Evolutionary conservation across 2,888 invertebrate species (phyloP), one percentile per base, ranked within the genome.

Genomic region (Clusia tigrina): DNA sequence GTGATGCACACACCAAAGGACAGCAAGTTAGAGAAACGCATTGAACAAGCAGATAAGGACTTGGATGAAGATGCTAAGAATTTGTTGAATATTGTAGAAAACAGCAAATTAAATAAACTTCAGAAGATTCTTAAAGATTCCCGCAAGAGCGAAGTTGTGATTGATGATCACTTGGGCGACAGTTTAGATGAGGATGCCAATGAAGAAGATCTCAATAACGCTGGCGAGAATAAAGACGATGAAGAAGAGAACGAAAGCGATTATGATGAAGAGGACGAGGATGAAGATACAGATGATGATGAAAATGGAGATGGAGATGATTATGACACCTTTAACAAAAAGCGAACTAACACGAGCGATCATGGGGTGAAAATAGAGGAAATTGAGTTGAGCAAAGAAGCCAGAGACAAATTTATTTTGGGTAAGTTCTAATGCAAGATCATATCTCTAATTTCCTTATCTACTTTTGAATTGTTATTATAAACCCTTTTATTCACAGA

Each of bases 201-300:
- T 12, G 79, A 81, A 54, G 74, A 78, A 63, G 74, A 79, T 56
- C 51, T 73, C 12, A 78, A 80, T 54, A 72, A 73, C 46, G 64
- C 81, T 1, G 78, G 77, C 5, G 80, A 78, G 64, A 76, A 80
- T 18, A 79, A 67, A 54, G 69, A 73, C 5, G 68, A 77, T 9
- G 84, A 84, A 17, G 81, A 82, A 6, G 84, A 85, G 51, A 81
- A 79, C 6, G 83, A 81, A 2, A 80, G 80, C 23, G 80, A 83
- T 23, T 82, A 82, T 2, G 80, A 83, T 25, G 83, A 82, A 0
- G 82, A 83, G 37, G 84, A 84, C 12, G 71, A 76, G 18, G 72
- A 75, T 20, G 73, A 74, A 18, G 72, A 74, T 5, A 72, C 78
- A n/a, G 72, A 73, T 9, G 68, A 69, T n/a, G 65, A 64, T 3